Conservation (phyloP, 2,113 vertebrate species). For the Indicator maculatus region DNA sequence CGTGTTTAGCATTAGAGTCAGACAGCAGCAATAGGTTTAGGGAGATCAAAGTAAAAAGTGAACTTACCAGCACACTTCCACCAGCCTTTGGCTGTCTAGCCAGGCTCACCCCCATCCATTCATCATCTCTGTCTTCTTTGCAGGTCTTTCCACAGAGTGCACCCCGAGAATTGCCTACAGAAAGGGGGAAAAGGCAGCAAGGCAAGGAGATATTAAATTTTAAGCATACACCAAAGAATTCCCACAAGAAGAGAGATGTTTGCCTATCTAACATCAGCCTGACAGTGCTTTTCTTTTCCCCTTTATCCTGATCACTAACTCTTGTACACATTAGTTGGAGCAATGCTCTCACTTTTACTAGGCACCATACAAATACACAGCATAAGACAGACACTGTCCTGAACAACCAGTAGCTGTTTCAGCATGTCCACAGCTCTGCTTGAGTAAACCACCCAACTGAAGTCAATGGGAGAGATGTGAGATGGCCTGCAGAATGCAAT, state of each 20-base stretch:
- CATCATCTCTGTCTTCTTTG: slow-evolving; percentile 89
- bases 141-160: slow-evolving; percentile 93
- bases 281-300: not conserved
- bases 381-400: not conserved
- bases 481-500: not conserved
- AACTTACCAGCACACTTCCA: slow-evolving; percentile 91
- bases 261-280: not conserved
- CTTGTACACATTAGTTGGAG: not conserved
- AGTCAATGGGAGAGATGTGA: not conserved
- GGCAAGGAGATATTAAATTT: not conserved
- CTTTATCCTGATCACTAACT: not conserved
- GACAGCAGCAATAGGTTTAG: not conserved
- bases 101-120: slow-evolving; percentile 98
- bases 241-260: not conserved
- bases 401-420: not conserved
- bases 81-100: slow-evolving; percentile 87
- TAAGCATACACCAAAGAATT: not conserved
- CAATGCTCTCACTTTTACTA: not conserved
- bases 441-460: not conserved
- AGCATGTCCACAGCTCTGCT: not conserved
- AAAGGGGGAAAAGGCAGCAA: not conserved
- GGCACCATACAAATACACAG: not conserved
- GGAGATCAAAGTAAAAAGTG: not conserved
- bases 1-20: not conserved
- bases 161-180: slow-evolving; percentile 84